Evolutionary conservation across 1,140 invertebrate species (phyloP), one percentile per base, ranked within the genome.

Genomic region (Orchestia grillus): DNA sequence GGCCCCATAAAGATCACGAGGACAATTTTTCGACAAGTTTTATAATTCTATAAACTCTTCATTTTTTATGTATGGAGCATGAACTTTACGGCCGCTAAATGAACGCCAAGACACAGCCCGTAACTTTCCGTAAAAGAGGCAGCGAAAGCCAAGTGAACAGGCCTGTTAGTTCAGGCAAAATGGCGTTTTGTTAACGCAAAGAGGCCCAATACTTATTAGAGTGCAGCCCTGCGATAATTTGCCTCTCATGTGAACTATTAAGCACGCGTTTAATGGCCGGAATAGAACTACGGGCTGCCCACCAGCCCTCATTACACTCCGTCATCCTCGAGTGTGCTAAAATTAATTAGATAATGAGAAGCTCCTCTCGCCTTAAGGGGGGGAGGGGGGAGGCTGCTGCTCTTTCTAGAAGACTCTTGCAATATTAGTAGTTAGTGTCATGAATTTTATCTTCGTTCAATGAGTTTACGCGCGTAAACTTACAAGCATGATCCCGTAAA

Each of bases 11-110:
- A 77, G 62, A 77, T 77, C 62, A 77, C 15, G 62, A 15, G 62
- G 62, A 36, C 62, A 77, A 77, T 77, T 77, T 77, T 77, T 77
- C 62, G 62, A 77, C 62, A 77, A 77, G 62, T 77, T 77, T 77
- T 77, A 77, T 77, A 77, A 77, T 77, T 77, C 62, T 77, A 77
- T 77, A 77, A 77, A 77, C 28, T 36, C 62, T 77, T 77, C 28
- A 15, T 77, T 77, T 77, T 77, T 77, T 77, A 77, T 77, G 28
- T 77, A 77, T 77, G 62, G 62, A 19, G 15, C 62, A 77, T 77
- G 62, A 77, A 77, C 62, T 77, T 77, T 36, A 77, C 28, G 62
- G 62, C 15, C 62, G 36, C 62, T 77, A 77, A 77, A 77, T 77
- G 62, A 77, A 77, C 62, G 62, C 62, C 28, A 77, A 77, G 62